Conservation (phyloP, 2,113 vertebrate species). For the Formicarius rufipectus region DNA sequence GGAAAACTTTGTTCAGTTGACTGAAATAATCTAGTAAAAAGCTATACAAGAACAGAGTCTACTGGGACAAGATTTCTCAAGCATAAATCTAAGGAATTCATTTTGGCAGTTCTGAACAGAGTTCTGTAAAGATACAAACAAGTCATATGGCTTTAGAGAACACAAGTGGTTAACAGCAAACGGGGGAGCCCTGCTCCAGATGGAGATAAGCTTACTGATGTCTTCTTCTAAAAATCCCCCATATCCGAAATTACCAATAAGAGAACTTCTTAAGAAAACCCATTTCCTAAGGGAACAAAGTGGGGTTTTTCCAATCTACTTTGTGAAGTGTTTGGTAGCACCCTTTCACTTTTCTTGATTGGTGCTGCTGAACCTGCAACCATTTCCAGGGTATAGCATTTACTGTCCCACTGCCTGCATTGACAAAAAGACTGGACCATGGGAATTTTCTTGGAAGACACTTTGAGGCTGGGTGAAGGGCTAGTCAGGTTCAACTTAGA, state of each 20-base stretch:
- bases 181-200: neutral
- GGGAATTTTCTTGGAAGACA: neutral
- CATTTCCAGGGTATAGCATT: neutral
- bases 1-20: conserved; percentile 47
- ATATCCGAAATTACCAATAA: neutral
- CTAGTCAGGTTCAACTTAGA: neutral
- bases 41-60: conserved; percentile 36
- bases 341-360: neutral
- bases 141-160: neutral
- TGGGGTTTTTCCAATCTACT: neutral
- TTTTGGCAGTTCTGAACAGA: neutral
- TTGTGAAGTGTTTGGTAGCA: neutral
- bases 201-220: neutral
- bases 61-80: conserved; percentile 14
- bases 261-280: neutral
- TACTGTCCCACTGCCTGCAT: neutral
- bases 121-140: neutral
- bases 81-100: conserved; percentile 36
- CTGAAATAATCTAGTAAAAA: conserved; percentile 54
- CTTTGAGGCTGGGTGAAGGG: neutral
- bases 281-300: neutral
- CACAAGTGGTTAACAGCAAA: neutral
- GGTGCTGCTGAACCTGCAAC: neutral
- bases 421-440: neutral
- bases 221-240: neutral